These are phyloP conservation scores for Turnix velox DNA, from an alignment of 2,113 vertebrate species.

Conservation along the genomic window DNA sequence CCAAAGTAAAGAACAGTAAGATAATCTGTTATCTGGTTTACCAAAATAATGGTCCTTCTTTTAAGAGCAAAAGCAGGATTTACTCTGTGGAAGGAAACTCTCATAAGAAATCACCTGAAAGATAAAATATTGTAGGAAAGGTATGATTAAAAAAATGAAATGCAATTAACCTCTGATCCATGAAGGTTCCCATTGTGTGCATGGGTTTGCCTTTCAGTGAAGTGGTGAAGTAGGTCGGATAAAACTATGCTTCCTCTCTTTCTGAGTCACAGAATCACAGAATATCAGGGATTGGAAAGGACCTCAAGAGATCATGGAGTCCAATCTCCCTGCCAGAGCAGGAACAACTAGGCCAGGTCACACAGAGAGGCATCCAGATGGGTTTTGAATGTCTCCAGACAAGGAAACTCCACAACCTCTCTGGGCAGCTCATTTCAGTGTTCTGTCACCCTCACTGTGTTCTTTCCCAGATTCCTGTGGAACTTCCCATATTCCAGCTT, in stretches of 20 bases:
- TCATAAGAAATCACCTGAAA: not conserved
- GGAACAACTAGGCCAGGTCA: too few relatives aligned
- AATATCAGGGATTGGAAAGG: too few relatives aligned
- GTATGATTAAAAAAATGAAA: not conserved
- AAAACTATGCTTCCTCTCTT: not conserved
- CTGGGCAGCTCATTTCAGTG: too few relatives aligned
- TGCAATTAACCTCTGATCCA: not conserved
- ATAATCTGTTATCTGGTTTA: not conserved
- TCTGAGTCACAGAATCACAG: too few relatives aligned
- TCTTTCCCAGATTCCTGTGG: too few relatives aligned
- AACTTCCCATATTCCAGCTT: too few relatives aligned
- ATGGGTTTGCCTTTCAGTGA: not conserved
- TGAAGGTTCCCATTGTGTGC: not conserved
- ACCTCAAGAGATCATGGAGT: too few relatives aligned
- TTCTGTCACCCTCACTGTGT: too few relatives aligned
- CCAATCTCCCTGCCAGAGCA: too few relatives aligned
- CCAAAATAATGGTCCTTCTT: not conserved
- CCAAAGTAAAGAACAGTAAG: not conserved
- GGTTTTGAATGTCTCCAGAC: too few relatives aligned
- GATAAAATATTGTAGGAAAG: not conserved
- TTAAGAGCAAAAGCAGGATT: not conserved
- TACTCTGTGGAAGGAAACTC: not conserved
- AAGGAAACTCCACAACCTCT: too few relatives aligned
- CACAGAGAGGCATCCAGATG: too few relatives aligned
- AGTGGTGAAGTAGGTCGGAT: not conserved